A percentile compares a stretch with the other conserved stretches of the same genome.
Conservation (phyloP, 2,113 vertebrate species). For the Ginglymostoma cirratum region DNA sequence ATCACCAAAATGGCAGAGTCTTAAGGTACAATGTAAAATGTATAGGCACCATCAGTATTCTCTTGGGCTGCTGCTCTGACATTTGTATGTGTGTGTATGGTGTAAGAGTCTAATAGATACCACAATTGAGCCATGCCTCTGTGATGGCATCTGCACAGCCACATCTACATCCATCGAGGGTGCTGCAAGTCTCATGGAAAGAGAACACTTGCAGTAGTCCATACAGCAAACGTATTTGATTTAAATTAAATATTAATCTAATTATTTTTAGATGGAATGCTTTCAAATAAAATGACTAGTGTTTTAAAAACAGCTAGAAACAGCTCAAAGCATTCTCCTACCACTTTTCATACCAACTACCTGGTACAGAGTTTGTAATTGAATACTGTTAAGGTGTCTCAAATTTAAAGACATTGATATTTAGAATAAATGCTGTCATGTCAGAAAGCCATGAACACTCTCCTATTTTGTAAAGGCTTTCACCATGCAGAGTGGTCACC, state of each 20-base stretch:
- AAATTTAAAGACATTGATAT: background rate
- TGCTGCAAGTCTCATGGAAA: too few relatives aligned
- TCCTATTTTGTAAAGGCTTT: conserved; percentile 41
- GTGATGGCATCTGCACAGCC: too few relatives aligned
- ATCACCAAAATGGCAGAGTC: too few relatives aligned
- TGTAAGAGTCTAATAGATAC: too few relatives aligned
- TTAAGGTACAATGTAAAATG: too few relatives aligned
- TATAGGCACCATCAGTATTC: too few relatives aligned
- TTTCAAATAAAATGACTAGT: background rate
- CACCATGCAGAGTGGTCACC: conserved; percentile 31
- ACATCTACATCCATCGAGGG: too few relatives aligned
- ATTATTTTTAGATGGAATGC: background rate
- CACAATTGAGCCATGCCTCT: too few relatives aligned
- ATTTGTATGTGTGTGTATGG: too few relatives aligned
- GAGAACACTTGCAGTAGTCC: too few relatives aligned
- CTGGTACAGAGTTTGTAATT: background rate
- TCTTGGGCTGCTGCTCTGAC: too few relatives aligned
- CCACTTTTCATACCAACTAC: background rate
- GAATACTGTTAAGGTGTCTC: background rate
- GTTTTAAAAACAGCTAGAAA: background rate
- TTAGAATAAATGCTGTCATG: background rate
- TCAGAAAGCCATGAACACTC: background rate
- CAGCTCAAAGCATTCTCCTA: background rate
- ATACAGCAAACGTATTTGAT: background rate
- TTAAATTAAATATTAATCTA: background rate